A percentile compares a stretch with the other conserved stretches of the same genome.
Conservation (phyloP, 2,797 vertebrate genomes). For the Parauchenoglanis punctatus region DNA sequence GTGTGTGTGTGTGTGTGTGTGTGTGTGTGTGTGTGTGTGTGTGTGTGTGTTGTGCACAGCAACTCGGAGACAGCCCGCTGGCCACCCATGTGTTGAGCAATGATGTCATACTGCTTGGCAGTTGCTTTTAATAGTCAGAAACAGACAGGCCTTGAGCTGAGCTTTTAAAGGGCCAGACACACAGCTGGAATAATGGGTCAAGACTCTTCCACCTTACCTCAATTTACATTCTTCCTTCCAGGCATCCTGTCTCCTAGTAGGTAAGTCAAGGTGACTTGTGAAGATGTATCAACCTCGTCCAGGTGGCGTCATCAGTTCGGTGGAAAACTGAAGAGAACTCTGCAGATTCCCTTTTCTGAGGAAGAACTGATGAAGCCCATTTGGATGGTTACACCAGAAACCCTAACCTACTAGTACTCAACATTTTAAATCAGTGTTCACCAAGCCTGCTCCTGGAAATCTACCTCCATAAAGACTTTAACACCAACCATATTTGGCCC, state of each 20-base stretch:
- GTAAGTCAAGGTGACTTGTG: neutral
- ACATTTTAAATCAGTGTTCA: neutral
- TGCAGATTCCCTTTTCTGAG: neutral
- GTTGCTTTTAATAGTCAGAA: conserved; percentile 77
- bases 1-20: conserved; percentile 27
- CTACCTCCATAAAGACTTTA: no score
- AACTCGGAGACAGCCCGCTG: conserved; percentile 44
- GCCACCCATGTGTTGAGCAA: conserved; percentile 63
- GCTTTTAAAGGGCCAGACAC: conserved; percentile 75
- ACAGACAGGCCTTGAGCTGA: conserved; percentile 69
- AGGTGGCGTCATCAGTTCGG: neutral
- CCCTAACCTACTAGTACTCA: neutral
- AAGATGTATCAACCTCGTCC: neutral
- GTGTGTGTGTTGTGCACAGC: conserved; percentile 36
- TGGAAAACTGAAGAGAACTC: neutral
- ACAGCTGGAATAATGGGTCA: conserved; percentile 31
- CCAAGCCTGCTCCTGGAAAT: no score
- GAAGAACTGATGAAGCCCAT: neutral
- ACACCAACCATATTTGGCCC: no score
- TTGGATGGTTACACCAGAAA: neutral
- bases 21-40: conserved; percentile 33
- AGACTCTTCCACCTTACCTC: conserved; percentile 12
- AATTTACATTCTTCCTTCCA: conserved; percentile 1
- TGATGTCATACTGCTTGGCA: conserved; percentile 77
- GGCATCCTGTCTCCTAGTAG: neutral